Evolutionary conservation across 2,797 vertebrate species (phyloP), one percentile per base, ranked within the genome.

Genomic region (Crenuchus spilurus): DNA sequence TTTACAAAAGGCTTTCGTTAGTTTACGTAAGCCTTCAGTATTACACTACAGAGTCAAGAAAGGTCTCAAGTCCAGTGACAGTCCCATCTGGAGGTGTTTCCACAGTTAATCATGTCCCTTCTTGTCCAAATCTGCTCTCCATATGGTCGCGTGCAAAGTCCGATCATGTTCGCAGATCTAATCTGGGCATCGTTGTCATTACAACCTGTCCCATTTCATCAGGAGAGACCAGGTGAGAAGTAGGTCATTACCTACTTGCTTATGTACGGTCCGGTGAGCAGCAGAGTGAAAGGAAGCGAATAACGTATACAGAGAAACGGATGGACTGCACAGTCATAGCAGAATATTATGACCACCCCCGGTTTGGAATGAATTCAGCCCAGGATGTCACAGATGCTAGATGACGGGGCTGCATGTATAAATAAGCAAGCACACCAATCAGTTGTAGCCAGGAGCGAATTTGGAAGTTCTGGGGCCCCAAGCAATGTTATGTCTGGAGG

Each of bases 121-220:
- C 63, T 70, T 79, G 78, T 72, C 72, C 49, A 31, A 75, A 72
- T 37, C 76, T 78, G 75, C 86, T 70, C 77, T 66, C 80, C 82
- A 83, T 87, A 80, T 85, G 89, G 80, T 77, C 83, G 76, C 24
- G 16, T 76, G 70, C 65, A 42, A 80, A 70, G 73, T 70, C 44
- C 61, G 70, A 85, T 87, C 80, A 65, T 20, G 11, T 28, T 52
- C 52, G 83, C 80, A 82, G 77, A 55, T 80, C 79, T 86, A 85
- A 90, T 78, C 74, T 67, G 77, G 85, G 85, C 74, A 75, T 75
- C 64, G 28, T 30, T 14, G 70, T 85, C 48, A 49, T 64, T 48
- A 54, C 63, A 41, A 42, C 64, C 60, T 72, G 62, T 26, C 28
- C 41, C 35, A 26, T 18, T 49, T 69, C 65, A 10, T 57, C 42